Conservation (phyloP, 2,113 vertebrate genomes). For the Pseudorectes ferrugineus region DNA sequence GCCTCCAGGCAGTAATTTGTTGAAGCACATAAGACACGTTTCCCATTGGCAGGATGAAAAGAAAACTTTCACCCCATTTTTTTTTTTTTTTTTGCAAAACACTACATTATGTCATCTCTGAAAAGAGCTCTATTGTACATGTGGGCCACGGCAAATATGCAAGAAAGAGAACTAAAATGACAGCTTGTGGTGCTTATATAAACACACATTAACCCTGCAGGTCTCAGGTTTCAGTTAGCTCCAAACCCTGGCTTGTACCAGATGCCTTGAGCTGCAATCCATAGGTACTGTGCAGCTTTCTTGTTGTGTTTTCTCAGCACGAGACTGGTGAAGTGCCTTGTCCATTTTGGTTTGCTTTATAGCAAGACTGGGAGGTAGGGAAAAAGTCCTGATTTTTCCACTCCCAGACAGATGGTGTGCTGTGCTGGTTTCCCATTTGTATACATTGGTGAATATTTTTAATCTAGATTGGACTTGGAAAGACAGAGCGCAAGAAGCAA, state of each 20-base stretch:
- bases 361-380: not conserved
- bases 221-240: not conserved
- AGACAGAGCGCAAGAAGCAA: not conserved
- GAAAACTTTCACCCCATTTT: conserved; percentile 10
- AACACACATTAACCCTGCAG: conserved; percentile 17
- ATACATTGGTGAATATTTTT: not conserved
- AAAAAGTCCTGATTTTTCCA: not conserved
- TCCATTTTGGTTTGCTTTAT: not conserved
- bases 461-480: not conserved
- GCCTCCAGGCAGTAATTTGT: conserved; percentile 54
- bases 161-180: not conserved
- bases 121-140: conserved; percentile 14
- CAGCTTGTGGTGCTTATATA: not conserved
- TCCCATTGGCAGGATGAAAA: conserved; percentile 46
- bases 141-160: not conserved
- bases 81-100: not conserved
- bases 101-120: conserved; percentile 29
- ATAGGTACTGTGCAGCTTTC: not conserved
- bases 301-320: not conserved
- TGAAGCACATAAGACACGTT: conserved; percentile 10
- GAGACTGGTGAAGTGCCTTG: not conserved
- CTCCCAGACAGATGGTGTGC: not conserved
- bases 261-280: not conserved
- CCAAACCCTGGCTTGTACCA: not conserved
- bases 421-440: not conserved